These are phyloP conservation scores for Cercopithecus petaurista DNA, from an alignment of 2,797 vertebrate genomes.

Conservation along the genomic window DNA sequence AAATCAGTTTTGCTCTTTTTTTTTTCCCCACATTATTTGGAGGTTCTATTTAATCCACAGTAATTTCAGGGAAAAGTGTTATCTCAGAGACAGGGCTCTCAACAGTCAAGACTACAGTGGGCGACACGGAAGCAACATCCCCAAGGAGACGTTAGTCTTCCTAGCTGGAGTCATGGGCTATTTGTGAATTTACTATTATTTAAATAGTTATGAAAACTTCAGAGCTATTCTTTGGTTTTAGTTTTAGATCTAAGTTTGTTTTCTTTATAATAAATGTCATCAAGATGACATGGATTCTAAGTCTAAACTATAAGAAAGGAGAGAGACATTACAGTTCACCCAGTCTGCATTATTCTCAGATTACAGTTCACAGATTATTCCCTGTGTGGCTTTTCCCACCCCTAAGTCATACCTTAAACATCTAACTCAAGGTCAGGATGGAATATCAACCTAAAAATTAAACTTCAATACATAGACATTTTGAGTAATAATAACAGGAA, in stretches of 20 bases:
- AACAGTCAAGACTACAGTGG: fast-evolving
- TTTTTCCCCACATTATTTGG: background rate
- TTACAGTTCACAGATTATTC: background rate
- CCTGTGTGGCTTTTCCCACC: background rate
- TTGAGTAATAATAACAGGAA: background rate
- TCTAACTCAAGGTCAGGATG: background rate
- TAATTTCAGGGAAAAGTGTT: background rate
- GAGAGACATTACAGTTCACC: background rate
- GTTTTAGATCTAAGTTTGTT: background rate
- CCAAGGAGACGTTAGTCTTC: background rate
- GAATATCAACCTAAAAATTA: background rate
- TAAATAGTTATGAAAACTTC: background rate
- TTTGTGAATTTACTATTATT: background rate
- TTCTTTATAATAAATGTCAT: background rate
- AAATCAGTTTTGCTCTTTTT: background rate
- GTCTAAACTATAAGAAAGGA: background rate
- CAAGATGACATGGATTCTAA: background rate
- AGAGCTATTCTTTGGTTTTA: background rate
- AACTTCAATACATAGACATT: background rate
- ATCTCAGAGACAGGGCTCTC: background rate
- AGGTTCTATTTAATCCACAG: background rate
- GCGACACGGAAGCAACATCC: background rate
- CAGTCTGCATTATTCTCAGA: background rate
- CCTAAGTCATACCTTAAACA: background rate
- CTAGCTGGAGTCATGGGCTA: background rate